Evolutionary conservation across 92 coral and sea anemone genomes (phyloP), one percentile per base, ranked within the genome.

Genomic region (Epizoanthus rinbou): DNA sequence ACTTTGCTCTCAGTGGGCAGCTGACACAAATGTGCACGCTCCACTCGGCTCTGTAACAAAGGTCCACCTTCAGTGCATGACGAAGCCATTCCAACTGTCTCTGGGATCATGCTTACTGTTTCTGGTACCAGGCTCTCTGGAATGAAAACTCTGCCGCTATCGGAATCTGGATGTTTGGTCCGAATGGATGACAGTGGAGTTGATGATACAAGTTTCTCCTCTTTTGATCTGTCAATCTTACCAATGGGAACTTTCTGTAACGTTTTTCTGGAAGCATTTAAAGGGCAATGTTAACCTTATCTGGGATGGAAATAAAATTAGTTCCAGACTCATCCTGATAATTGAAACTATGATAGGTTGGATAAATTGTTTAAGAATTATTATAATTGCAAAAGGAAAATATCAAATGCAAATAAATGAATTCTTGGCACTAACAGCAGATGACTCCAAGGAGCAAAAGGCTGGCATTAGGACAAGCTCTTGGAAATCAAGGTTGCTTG

Each of bases 61-160:
- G 47, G 1, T 31, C 0, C 47, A 33, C 47, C 18, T 8, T 16
- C 72, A 13, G 72, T 13, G 31, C 72, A 66, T 9, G 10, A 15
- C 5, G 50, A 22, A 4, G 47, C 72, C 72, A 66, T 66, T 66
- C 21, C 72, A 28, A 3, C 47, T 31, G 72, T 66, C 22, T 66
- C 72, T 13, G 72, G 72, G 1, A 66, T 19, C 35, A 31, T 8
- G 39, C 72, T 66, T n/a, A 66, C 72, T 66, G 72, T 66, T 66
- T 66, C 72, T 33, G 50, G 72, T 14, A 67, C 73, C 21, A 67
- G 22, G 73, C 22, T 67, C 13, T 67, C 47, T 2, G 73, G 73
- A 67, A 33, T 41, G 43, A 67, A 5, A 67, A 19, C 73, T 67
- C 47, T 67, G 22, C 73, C 21, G 28, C 73, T 67, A 24, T 9